Conservation (phyloP, 2,113 vertebrate species). For the Saguinus midas region DNA sequence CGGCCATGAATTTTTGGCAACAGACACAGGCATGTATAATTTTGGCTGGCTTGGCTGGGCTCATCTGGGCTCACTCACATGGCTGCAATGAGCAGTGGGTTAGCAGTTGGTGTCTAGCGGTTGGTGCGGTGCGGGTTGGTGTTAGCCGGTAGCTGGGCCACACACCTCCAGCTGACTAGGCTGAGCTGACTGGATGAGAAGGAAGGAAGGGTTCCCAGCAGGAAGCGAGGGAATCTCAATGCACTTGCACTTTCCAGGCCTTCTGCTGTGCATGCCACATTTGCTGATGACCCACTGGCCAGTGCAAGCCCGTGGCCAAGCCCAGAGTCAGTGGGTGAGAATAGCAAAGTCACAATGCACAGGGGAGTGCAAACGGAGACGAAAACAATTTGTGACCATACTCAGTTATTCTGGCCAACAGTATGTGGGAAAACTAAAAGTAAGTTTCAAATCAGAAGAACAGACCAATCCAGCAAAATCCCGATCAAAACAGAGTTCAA, state of each 20-base stretch:
- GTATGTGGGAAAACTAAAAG: not conserved
- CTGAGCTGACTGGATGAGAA: not conserved
- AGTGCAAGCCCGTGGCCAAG: not conserved
- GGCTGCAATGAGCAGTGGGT: not conserved
- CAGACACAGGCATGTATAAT: not conserved
- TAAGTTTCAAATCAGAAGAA: not conserved
- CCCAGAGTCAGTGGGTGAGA: not conserved
- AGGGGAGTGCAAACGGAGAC: not conserved
- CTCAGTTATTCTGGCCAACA: not conserved
- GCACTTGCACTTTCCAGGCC: not conserved
- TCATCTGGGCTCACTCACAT: not conserved
- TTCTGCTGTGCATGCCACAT: not conserved
- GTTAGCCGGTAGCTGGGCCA: not conserved
- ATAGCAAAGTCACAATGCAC: not conserved
- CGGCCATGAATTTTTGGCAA: not conserved
- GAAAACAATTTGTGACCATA: not conserved
- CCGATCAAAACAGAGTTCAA: not conserved
- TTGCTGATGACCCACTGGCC: not conserved
- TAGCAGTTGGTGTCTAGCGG: too few species aligned
- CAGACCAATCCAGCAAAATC: not conserved
- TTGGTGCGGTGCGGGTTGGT: too few species aligned
- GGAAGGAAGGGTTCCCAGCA: not conserved
- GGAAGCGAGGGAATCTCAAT: not conserved
- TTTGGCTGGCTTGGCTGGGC: not conserved
- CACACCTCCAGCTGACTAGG: not conserved